phyloP scores from a whole-genome alignment of 2,797 vertebrate genomes.

The Phalanger gymnotis region DNA sequence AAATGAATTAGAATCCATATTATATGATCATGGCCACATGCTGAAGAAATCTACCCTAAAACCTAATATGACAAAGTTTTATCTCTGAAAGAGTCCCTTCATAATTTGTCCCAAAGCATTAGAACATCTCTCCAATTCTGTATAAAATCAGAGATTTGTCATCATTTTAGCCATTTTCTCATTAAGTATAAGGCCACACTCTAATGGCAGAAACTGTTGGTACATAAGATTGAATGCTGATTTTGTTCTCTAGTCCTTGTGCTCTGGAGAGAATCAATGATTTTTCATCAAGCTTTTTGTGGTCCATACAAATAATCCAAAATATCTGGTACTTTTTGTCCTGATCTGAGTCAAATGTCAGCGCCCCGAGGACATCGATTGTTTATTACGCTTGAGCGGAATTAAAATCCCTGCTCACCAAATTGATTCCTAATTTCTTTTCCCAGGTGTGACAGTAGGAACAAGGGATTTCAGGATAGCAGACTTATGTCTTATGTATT shows the following conservation, averaged over 20 bases:
- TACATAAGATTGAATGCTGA: background rate
- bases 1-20: background rate
- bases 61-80: background rate
- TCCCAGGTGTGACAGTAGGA: background rate
- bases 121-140: background rate
- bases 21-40: background rate
- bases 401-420: background rate
- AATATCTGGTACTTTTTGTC: background rate
- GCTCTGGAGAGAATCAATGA: background rate
- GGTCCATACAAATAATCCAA: background rate
- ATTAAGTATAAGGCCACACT: background rate
- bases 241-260: background rate
- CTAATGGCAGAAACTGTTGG: background rate
- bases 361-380: background rate
- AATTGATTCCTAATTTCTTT: background rate
- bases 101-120: background rate
- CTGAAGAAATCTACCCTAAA: background rate
- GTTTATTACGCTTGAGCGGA: background rate
- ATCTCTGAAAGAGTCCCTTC: background rate
- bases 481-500: background rate
- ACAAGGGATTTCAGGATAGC: background rate
- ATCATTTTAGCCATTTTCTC: background rate
- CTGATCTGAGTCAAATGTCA: background rate
- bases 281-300: background rate
- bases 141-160: background rate